Conservation (phyloP, 1,140 invertebrate genomes). For the Drosophila oshimai region DNA sequence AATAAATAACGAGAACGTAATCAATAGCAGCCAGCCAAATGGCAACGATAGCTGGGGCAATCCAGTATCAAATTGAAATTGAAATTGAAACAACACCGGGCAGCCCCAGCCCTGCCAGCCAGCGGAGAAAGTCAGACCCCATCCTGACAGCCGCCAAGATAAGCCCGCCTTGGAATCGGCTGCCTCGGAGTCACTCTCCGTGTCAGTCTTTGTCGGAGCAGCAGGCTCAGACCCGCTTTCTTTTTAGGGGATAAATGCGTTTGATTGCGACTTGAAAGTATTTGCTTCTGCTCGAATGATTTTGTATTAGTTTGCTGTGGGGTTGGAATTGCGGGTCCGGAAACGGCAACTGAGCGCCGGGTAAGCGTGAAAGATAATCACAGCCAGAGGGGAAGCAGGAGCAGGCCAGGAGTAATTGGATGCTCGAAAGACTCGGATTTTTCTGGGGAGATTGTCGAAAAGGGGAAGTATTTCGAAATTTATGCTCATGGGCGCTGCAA, state of each 20-base stretch:
- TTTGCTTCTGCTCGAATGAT: slow-evolving; percentile 49
- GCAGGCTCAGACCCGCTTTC: not conserved
- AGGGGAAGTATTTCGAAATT: not conserved
- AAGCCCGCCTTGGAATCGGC: slow-evolving; percentile 9
- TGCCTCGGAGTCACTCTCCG: not conserved
- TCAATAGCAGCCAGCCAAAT: slow-evolving; percentile 38
- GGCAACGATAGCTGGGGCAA: slow-evolving; percentile 30
- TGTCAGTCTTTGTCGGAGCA: not conserved
- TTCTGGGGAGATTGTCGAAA: not conserved
- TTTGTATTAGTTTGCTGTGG: slow-evolving; percentile 43
- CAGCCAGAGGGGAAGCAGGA: not conserved
- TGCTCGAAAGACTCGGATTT: slow-evolving; percentile 3
- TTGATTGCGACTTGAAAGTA: slow-evolving; percentile 60
- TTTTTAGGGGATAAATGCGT: slow-evolving; percentile 41
- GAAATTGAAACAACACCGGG: slow-evolving; percentile 54
- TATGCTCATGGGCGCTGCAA: slow-evolving; percentile 29
- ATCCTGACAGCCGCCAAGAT: slow-evolving; percentile 11
- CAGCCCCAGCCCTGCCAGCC: no score
- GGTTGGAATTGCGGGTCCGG: not conserved
- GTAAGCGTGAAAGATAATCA: slow-evolving; percentile 35
- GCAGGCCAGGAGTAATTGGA: slow-evolving; percentile 52
- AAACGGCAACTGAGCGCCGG: slow-evolving; percentile 4
- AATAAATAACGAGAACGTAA: slow-evolving; percentile 54
- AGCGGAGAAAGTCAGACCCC: slow-evolving; percentile 6
- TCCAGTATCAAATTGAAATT: slow-evolving; percentile 64